Percentiles rank a stretch among this genome's conserved stretches.
Evolutionary conservation across 2,888 invertebrate genomes (phyloP).

Genomic region (Cryptophagus acutangulus): DNA sequence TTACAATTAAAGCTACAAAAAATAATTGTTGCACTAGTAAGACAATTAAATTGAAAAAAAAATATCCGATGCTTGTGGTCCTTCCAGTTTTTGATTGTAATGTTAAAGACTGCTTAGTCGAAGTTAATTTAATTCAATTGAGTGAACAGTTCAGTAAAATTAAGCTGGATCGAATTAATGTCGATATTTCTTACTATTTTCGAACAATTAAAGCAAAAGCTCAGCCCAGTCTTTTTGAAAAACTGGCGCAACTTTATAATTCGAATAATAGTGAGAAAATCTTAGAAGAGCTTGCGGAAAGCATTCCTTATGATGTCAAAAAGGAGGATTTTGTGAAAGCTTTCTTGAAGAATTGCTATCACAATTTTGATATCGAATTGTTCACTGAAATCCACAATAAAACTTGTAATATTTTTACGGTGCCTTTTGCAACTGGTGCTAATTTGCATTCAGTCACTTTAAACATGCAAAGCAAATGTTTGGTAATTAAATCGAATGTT

Average conservation of each 20-base stretch:
- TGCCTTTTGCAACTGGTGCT: conserved; percentile 26
- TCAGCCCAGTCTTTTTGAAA: too few relatives aligned
- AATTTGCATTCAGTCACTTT: conserved; percentile 27
- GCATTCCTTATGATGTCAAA: conserved; percentile 27
- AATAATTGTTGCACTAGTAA: conserved; percentile 15
- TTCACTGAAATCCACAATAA: conserved; percentile 31
- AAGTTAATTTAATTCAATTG: conserved; percentile 28
- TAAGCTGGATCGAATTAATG: conserved; percentile 28
- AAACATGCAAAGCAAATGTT: conserved; percentile 25
- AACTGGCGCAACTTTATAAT: not conserved
- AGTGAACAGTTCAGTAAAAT: conserved; percentile 26
- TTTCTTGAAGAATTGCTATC: conserved; percentile 37
- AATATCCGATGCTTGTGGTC: conserved; percentile 28
- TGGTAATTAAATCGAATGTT: conserved; percentile 26
- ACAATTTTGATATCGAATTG: conserved; percentile 33
- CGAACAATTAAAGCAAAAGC: too few relatives aligned
- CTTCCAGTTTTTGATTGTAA: conserved; percentile 33
- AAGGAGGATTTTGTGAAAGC: conserved; percentile 30
- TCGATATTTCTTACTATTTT: conserved; percentile 42
- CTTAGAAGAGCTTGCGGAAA: too few relatives aligned
- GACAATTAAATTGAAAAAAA: conserved; percentile 17
- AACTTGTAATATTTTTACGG: conserved; percentile 21
- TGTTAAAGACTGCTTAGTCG: conserved; percentile 27
- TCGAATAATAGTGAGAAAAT: too few relatives aligned
- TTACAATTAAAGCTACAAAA: conserved; percentile 29